A percentile compares a stretch with the other conserved stretches of the same genome.
Evolutionary conservation across 2,797 vertebrate genomes (phyloP).

Genomic region (Spea hammondii): DNA sequence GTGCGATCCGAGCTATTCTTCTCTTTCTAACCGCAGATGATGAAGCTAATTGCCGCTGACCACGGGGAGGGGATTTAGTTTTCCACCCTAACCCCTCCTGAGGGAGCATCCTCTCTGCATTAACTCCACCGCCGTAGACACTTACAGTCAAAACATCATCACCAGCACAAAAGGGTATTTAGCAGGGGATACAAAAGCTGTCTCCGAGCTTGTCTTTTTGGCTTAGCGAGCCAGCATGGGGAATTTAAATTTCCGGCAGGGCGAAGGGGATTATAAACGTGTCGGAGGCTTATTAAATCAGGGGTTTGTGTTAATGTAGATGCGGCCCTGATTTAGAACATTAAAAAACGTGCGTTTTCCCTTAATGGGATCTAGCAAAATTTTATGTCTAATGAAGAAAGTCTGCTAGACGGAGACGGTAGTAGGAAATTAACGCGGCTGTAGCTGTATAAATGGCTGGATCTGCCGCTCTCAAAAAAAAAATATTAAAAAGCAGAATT

Average conservation of each 20-base stretch:
- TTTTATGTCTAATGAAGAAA: too few relatives aligned
- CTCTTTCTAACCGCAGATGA: constrained; percentile 13
- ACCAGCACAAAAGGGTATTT: constrained; percentile 31
- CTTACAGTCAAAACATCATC: constrained; percentile 37
- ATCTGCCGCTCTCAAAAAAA: too few relatives aligned
- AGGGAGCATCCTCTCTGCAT: constrained; percentile 4
- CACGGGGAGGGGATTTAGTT: constrained; percentile 17
- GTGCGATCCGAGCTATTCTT: neutral
- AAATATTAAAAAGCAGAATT: too few relatives aligned
- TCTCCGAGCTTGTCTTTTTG: constrained; percentile 29
- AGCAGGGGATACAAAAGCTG: constrained; percentile 26
- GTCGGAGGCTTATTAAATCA: neutral
- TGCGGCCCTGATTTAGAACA: neutral
- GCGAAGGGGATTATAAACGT: constrained; percentile 10
- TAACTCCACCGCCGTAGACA: constrained; percentile 14
- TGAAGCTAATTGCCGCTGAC: constrained; percentile 19
- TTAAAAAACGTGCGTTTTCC: too few relatives aligned
- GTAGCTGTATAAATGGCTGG: too few relatives aligned
- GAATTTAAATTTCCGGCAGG: constrained; percentile 16
- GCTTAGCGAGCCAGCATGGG: constrained; percentile 13
- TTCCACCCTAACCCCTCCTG: constrained; percentile 2
- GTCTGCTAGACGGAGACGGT: too few relatives aligned
- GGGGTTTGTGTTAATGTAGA: neutral
- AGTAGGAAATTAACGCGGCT: too few relatives aligned
- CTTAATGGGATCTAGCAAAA: too few relatives aligned